A percentile compares a stretch with the other conserved stretches of the same genome.
phyloP scores from a whole-genome alignment of 2,888 invertebrate genomes.

The Rapana venosa region DNA sequence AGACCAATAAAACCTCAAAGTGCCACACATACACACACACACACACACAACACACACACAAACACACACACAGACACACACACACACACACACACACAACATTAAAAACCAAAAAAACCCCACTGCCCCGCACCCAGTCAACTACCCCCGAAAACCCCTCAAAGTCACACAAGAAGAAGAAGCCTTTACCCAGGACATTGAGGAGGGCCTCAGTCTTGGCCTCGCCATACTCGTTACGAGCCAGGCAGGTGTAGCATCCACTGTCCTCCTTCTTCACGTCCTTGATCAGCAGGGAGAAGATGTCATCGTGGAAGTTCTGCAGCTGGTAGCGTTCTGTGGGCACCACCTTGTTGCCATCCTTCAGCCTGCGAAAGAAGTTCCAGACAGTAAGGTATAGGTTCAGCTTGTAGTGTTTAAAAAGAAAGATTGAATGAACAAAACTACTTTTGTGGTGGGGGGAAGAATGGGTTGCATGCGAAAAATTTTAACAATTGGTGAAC shows the following conservation, averaged over 20 bases:
- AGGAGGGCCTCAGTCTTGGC: constrained; percentile 72
- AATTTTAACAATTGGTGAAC: no score
- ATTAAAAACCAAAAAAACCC: not conserved
- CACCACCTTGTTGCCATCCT: constrained; percentile 72
- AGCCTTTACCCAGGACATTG: constrained; percentile 69
- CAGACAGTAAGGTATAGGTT: no score
- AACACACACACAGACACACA: constrained; percentile 22
- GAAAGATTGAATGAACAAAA: no score
- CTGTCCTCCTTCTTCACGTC: constrained; percentile 76
- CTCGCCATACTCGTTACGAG: constrained; percentile 87
- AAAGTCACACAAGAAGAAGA: not conserved
- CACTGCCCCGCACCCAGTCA: not conserved
- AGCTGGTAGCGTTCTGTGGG: constrained; percentile 67
- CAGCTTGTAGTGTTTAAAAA: no score
- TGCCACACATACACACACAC: not conserved
- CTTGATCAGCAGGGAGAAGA: constrained; percentile 77
- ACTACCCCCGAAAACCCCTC: not conserved
- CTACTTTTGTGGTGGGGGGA: no score
- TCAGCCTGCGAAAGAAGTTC: constrained; percentile 62
- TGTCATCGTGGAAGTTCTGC: constrained; percentile 74
- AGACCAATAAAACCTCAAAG: not conserved
- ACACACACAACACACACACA: constrained; percentile 19
- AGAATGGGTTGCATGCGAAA: no score
- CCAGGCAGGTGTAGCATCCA: constrained; percentile 90
- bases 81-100: constrained; percentile 12